Evolutionary conservation across 2,113 vertebrate species (phyloP), one percentile per base, ranked within the genome.

Genomic region (Prochilodus magdalenae): DNA sequence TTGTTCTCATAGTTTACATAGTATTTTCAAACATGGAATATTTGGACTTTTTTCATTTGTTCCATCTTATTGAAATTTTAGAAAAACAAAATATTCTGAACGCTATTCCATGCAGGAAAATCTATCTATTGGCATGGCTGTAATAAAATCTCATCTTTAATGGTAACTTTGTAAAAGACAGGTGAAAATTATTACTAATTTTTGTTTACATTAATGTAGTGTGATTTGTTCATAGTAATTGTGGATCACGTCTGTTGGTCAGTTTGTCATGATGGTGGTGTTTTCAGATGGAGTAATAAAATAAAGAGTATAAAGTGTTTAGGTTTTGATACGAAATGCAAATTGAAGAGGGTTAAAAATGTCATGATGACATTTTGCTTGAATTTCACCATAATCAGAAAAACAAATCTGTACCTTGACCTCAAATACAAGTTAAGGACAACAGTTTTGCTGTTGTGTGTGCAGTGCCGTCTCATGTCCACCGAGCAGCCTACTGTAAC

Each of bases 381-480:
- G 77, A 57, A 79, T 71, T 72, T 72, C 66, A 30, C 36, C 77
- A 72, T 62, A 26, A 71, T 30, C 77, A 60, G 53, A 59, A 71
- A 72, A 79, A 57, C 63, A 78, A 71, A 60, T 70, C 20, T 71
- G 77, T 79, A 79, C 77, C 55, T 79, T 79, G 77, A 79, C 14
- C 77, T 60, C 67, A 79, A 79, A 79, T 79, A 79, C 16, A 55
- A 72, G 26, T 71, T 79, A 27, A 36, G 33, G 16, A 59, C n/a
- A 79, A 26, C 49, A 44, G 14, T 51, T 47, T 78, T 78, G 66
- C 40, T 69, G 69, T 40, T 69, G 49, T 69, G 29, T 44, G 44
- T 15, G 33, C 30, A 59, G 0, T 13, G 30, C 65, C 27, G 76
- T 29, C 33, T 49, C 30, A 4, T n/a, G 62, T 77, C 47, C 30